Base-by-base conservation (phyloP, 2,113 vertebrate genomes). In the Etheostoma cragini region DNA sequence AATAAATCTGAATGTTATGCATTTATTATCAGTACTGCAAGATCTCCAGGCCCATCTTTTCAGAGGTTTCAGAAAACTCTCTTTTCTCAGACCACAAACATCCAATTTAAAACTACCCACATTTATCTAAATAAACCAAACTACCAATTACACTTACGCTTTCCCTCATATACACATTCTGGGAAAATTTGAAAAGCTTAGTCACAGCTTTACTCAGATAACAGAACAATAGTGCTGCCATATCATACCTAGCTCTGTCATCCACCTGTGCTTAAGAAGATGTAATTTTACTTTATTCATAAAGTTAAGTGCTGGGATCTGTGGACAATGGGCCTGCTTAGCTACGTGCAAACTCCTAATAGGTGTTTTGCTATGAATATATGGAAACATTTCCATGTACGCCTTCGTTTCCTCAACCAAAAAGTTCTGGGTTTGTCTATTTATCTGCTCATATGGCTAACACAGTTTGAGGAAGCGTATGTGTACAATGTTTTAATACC, bases 41-140 rank as follows among this genome's bases (percentile, higher is more conserved):
- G 14, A 50, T 12, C 17, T 17, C 1, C 26, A 24, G 11, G 14
- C 5, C 47, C 4, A 68, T 56, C 11, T 57, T 47, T 26, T 47
- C 19, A 22, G 50, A 15, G 15, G 11, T 30, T 52, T 62, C 35
- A 79, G 45, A 57, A 5, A 67, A 42, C 24, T 5, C 64, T 73
- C 38, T 21, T 73, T 63, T 57, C 42, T 65, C 19, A 76, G 14
- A 56, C 14, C 30, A 63, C 49, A 72, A 73, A 70, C 62, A n/a
- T 68, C 22, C 49, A 2, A 58, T 70, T 56, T 57, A 54, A 76
- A 72, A 22, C 50, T 14, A 58, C 10, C 26, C n/a, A 65, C 30
- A 71, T 61, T 57, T 57, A 78, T 71, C 67, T 49, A 3, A 53
- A 52, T 46, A 3, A 42, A 58, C 4, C 6, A 21, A 13, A 46